phyloP scores from a whole-genome alignment of 2,113 vertebrate genomes.

The Formicarius rufipectus region DNA sequence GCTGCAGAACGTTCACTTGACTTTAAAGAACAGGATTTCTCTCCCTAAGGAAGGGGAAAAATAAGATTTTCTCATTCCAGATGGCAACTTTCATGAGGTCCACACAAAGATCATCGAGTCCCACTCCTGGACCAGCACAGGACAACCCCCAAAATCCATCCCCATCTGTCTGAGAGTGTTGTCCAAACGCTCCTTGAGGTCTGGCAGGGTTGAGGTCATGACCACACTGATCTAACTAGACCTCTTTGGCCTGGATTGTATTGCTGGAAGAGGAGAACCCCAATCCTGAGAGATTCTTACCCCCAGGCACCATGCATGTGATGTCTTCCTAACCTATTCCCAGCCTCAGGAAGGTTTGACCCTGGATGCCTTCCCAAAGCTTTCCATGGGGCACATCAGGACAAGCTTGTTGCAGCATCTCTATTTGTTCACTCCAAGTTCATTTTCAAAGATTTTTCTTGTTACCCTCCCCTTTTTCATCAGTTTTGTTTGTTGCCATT shows the following conservation, averaged over 20 bases:
- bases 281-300: not conserved
- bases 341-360: not conserved
- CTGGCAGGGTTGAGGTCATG: not conserved
- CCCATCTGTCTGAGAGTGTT: not conserved
- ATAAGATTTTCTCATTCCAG: fast-evolving
- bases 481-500: not conserved
- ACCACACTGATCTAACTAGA: not conserved
- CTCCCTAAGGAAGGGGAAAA: not conserved
- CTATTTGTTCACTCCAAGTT: not conserved
- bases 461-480: not conserved
- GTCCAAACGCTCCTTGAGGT: not conserved
- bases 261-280: not conserved
- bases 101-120: not conserved
- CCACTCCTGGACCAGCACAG: not conserved
- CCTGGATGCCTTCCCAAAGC: not conserved
- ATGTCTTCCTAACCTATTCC: not conserved
- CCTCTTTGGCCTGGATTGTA: not conserved
- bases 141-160: not conserved
- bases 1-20: not conserved
- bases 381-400: not conserved
- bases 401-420: not conserved
- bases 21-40: not conserved
- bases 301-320: not conserved
- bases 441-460: not conserved
- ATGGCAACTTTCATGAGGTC: not conserved